Evolutionary conservation across 2,888 invertebrate genomes (phyloP).

Genomic region (Cosmia trapezina): DNA sequence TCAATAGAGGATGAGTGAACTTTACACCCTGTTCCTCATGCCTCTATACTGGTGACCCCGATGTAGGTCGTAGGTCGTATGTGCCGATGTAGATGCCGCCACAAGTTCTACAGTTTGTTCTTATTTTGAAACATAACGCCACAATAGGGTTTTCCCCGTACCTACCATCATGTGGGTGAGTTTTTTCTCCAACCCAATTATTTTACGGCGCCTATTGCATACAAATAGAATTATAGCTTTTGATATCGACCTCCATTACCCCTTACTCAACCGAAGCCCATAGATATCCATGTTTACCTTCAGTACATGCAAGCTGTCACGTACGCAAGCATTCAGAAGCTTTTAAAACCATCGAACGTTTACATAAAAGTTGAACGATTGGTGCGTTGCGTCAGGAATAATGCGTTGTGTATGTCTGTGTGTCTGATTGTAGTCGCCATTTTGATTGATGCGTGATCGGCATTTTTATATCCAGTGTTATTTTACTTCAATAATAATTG

Average conservation of each 20-base stretch:
- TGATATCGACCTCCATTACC: constrained; percentile 2
- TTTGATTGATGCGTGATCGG: constrained; percentile 51
- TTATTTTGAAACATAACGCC: not conserved
- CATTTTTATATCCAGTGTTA: constrained; percentile 48
- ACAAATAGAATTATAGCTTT: not conserved
- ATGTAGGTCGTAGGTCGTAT: no score
- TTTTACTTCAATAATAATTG: not conserved
- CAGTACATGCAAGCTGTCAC: constrained; percentile 47
- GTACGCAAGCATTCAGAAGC: constrained; percentile 49
- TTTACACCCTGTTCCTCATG: no score
- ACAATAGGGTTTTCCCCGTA: not conserved
- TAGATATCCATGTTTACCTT: not conserved
- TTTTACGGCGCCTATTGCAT: constrained; percentile 3
- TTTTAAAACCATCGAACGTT: constrained; percentile 49
- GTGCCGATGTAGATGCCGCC: no score
- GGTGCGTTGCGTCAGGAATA: constrained; percentile 28
- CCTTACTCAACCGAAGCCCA: not conserved
- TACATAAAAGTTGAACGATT: constrained; percentile 35
- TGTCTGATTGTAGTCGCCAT: constrained; percentile 27
- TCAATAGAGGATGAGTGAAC: no score
- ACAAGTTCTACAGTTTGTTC: not conserved
- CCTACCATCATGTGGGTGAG: not conserved
- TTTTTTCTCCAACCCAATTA: not conserved
- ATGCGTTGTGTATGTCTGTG: constrained; percentile 44
- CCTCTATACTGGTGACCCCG: no score